Evolutionary conservation across 2,113 vertebrate species (phyloP), one percentile per base, ranked within the genome.

Genomic region (Chitala chitala): DNA sequence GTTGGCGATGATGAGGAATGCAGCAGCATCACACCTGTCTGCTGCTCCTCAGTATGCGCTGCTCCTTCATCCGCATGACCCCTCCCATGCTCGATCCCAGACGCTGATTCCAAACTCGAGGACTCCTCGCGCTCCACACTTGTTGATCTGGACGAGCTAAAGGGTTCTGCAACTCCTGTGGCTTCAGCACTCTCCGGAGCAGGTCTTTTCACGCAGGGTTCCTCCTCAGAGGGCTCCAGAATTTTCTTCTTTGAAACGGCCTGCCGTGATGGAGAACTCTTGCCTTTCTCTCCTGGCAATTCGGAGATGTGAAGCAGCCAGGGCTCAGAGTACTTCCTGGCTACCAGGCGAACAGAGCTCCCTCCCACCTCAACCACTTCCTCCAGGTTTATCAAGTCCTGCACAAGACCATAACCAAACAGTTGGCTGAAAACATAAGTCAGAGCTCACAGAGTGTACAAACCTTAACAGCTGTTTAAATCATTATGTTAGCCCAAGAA

Each of bases 361-460:
- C 87, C 89, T 0, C 93, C 93, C 0, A 92, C 92, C 83, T 91
- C 89, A 69, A 95, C 76, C 54, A 94, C 79, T 76, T 92, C 89
- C 63, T 87, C 83, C 75, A 79, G 77, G 5, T 86, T 81, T 22
- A 89, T 15, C 46, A 94, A 90, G 75, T 92, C 92, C 92, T 93
- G 38, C 51, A 13, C 69, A 58, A 65, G 70, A 53, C 29, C 2
- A 51, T 36, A 73, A 42, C 69, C 13, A 50, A 22, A 42, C 56
- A 51, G 9, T 17, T 58, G 29, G 5, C 24, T 69, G 29, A 31
- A 51, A 53, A 29, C 0, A 22, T 22, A n/a, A 3, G 9, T 24
- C 54, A 56, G 24, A 4, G 54, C 54, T 56, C n/a, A 56, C 20
- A 20, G 7, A 51, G 7, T 10, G 20, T 8, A 48, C 20, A 3